Conservation (phyloP, 2,113 vertebrate genomes). For the Sceloporus undulatus region DNA sequence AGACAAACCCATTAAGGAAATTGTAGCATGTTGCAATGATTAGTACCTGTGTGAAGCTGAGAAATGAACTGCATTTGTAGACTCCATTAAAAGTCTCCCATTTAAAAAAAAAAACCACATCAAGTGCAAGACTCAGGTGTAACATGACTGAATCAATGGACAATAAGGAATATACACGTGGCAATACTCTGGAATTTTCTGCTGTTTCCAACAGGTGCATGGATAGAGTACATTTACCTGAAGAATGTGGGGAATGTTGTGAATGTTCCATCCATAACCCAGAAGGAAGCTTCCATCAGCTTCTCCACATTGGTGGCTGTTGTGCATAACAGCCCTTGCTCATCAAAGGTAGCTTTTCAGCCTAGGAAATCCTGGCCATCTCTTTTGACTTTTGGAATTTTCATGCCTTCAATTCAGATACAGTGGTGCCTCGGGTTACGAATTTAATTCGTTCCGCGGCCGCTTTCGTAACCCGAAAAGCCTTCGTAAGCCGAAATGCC, state of each 20-base stretch:
- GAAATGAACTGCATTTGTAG: conserved; percentile 58
- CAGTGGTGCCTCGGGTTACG: no score
- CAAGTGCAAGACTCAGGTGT: conserved; percentile 64
- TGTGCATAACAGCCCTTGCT: conserved; percentile 76
- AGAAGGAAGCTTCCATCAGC: conserved; percentile 80
- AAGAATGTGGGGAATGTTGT: conserved; percentile 75
- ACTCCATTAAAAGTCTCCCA: conserved; percentile 49
- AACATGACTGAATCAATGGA: conserved; percentile 71
- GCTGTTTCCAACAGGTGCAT: conserved; percentile 79
- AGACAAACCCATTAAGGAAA: conserved; percentile 42
- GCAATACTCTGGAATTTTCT: conserved; percentile 80
- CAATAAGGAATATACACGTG: conserved; percentile 72
- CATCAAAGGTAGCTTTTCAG: conserved; percentile 78
- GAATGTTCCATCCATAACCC: conserved; percentile 73
- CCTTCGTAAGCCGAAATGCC: no score
- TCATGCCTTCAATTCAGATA: conserved; percentile 53
- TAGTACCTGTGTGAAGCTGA: conserved; percentile 36
- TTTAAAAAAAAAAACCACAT: conserved; percentile 44
- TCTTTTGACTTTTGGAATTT: conserved; percentile 54
- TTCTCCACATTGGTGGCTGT: conserved; percentile 77
- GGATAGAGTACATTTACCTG: conserved; percentile 77
- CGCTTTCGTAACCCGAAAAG: no score
- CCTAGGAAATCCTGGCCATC: conserved; percentile 71
- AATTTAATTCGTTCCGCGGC: no score
- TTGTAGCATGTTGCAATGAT: conserved; percentile 52